Conservation (phyloP, 2,113 vertebrate genomes). For the Percina caprodes region DNA sequence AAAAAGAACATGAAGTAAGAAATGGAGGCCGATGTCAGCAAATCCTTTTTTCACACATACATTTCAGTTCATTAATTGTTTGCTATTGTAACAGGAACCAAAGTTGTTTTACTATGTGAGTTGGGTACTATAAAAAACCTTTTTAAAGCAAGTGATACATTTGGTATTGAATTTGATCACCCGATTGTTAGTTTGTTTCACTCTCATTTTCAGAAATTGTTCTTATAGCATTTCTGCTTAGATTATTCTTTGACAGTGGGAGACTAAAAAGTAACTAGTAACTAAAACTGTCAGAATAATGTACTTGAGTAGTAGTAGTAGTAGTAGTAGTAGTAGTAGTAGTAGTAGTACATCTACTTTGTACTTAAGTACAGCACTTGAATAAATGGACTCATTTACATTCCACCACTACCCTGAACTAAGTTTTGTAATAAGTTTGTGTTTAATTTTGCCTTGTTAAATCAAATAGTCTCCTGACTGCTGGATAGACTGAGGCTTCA, state of each 20-base stretch:
- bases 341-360: too few species aligned
- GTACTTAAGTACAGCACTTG: too few species aligned
- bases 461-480: neutral
- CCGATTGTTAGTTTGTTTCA: neutral
- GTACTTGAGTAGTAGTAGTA: too few species aligned
- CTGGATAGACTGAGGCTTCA: neutral
- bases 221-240: neutral
- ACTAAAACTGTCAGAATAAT: too few species aligned
- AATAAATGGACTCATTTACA: too few species aligned
- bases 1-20: neutral
- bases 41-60: neutral
- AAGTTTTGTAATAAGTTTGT: neutral
- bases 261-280: too few species aligned
- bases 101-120: neutral
- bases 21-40: neutral
- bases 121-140: conserved; percentile 8
- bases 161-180: neutral
- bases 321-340: too few species aligned
- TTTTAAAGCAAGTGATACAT: neutral
- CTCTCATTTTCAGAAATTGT: neutral
- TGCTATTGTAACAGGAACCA: conserved; percentile 4
- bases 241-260: neutral
- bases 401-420: neutral
- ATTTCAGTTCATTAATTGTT: conserved; percentile 30
- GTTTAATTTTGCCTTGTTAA: conserved; percentile 1